Base-by-base conservation (phyloP, 2,113 vertebrate species). In the Ifrita kowaldi region DNA sequence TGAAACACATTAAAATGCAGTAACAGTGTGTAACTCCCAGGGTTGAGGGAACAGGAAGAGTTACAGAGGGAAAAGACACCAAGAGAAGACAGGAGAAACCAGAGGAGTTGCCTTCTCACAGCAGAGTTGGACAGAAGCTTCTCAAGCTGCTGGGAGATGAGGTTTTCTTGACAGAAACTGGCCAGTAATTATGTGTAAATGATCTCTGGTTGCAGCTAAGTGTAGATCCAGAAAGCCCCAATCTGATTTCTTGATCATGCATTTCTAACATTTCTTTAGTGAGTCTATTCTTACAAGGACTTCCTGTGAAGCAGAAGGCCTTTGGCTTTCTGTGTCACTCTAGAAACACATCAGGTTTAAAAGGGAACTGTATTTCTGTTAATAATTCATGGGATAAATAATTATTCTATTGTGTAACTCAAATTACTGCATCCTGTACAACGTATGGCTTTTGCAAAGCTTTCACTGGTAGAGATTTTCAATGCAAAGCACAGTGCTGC, bases 31-130 rank as follows among this genome's bases (percentile, higher is more conserved):
- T 35, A 74, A 46, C 19, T 78, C 24, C 37, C 8, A 16, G n/a
- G 26, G 15, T 35, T 42, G 1, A 5, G 10, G 37, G 9, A 76
- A 37, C 10, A 0, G 0, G 62, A 52, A 23, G 16, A 28, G 7
- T 80, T 65, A 35, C 1, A 11, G 20, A 59, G 6, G 19, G 22
- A 80, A 63, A 68, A 86, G 16, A 18, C 6, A 30, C 7, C 16
- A 37, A 47, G 17, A 50, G 21, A 80, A 67, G 57, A 47, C 44
- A 69, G 32, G 33, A 92, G 44, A 69, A 90, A 63, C 1, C 4
- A 64, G 39, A 67, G 13, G 16, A 76, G 5, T 2, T 67, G n/a
- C 49, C 6, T 84, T 77, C 42, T 91, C 14, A 8, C 23, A 62
- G 24, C 7, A 62, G 50, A 12, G 41, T 28, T 74, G 46, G 42